Percentiles rank a stretch among this genome's conserved stretches.
phyloP scores from a whole-genome alignment of 2,113 vertebrate genomes.

The Tragulus kanchil region DNA sequence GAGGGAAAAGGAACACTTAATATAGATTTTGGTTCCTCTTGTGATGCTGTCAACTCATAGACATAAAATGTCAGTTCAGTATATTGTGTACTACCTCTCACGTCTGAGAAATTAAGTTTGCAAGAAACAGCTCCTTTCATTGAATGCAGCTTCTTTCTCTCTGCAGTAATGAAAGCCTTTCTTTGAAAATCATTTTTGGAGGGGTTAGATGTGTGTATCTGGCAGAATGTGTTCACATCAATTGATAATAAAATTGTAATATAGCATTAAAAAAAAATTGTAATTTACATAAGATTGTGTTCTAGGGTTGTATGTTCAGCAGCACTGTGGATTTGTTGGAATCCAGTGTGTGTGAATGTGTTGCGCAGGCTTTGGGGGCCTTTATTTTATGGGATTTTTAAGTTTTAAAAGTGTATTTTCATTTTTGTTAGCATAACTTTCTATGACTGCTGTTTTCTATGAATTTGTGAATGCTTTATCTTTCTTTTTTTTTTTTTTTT shows the following conservation, averaged over 20 bases:
- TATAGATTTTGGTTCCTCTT: slow-evolving; percentile 24
- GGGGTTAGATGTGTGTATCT: background rate
- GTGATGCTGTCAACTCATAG: background rate
- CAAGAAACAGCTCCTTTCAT: slow-evolving; percentile 76
- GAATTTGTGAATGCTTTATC: background rate
- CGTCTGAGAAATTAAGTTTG: slow-evolving; percentile 79
- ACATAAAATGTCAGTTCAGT: slow-evolving; percentile 45
- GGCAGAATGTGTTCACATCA: background rate
- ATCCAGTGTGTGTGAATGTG: background rate
- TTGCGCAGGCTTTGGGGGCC: background rate
- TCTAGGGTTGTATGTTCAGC: background rate
- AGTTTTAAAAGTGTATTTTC: background rate
- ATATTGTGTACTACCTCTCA: slow-evolving; percentile 70
- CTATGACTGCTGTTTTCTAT: slow-evolving; percentile 33
- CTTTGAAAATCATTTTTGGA: background rate
- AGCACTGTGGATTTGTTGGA: background rate
- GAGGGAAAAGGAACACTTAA: background rate
- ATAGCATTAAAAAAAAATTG: accelerated
- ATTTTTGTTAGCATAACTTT: background rate
- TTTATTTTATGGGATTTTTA: background rate
- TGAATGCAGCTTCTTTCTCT: slow-evolving; percentile 71
- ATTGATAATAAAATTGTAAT: background rate
- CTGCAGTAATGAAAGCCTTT: slow-evolving; percentile 86
- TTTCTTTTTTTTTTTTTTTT: background rate
- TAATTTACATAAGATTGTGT: background rate